phyloP scores from a whole-genome alignment of 2,797 vertebrate species.

The Sebastes baramenuke region DNA sequence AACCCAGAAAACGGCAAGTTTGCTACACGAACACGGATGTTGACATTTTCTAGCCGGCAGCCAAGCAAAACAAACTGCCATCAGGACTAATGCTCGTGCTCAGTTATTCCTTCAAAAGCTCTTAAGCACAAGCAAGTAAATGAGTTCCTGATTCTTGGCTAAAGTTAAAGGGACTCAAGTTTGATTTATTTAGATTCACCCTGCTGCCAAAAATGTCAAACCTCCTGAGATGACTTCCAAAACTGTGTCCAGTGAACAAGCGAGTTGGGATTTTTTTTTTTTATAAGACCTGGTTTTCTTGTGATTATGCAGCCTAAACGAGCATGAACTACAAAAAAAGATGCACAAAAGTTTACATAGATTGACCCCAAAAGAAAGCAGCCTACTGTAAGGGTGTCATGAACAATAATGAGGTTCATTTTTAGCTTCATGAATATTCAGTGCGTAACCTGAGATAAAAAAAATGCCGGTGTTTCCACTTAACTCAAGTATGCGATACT shows the following conservation, averaged over 20 bases:
- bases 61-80: conserved; percentile 32
- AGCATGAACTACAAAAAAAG: not conserved
- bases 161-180: conserved; percentile 28
- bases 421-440: conserved; percentile 1
- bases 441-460: not conserved
- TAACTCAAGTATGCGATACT: not conserved
- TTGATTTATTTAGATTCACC: conserved; percentile 51
- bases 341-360: not conserved
- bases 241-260: conserved; percentile 35
- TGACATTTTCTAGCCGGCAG: conserved; percentile 16
- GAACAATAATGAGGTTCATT: not conserved
- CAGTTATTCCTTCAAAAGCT: conserved; percentile 19
- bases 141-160: conserved; percentile 37
- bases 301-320: not conserved
- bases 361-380: not conserved
- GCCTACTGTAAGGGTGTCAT: not conserved
- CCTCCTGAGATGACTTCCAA: conserved; percentile 46
- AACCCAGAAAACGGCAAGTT: not conserved
- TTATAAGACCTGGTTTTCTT: conserved; percentile 31
- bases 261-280: conserved; percentile 2
- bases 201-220: conserved; percentile 43
- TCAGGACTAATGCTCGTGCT: not conserved
- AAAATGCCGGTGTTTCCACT: not conserved
- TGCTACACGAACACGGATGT: conserved; percentile 6
- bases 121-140: conserved; percentile 19